A percentile compares a stretch with the other conserved stretches of the same genome.
Conservation (phyloP, 2,888 invertebrate genomes). For the Oxycera nigricornis region DNA sequence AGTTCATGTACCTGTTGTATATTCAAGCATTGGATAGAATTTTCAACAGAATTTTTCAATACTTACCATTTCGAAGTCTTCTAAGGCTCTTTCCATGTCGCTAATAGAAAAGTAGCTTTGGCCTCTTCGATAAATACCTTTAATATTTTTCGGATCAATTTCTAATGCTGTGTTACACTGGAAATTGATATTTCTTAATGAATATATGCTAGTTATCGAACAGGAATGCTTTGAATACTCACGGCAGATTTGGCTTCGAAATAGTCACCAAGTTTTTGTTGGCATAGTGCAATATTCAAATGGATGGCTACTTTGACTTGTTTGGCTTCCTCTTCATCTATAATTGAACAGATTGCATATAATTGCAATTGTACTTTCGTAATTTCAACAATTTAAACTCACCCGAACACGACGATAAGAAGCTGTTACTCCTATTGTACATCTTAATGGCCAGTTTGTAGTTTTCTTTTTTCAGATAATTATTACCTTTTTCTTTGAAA, state of each 20-base stretch:
- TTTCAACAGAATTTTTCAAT: background rate
- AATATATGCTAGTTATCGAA: background rate
- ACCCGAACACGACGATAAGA: conserved; percentile 53
- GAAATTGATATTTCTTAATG: background rate
- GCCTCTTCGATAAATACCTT: conserved; percentile 88
- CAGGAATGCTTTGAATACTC: conserved; percentile 25
- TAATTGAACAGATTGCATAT: conserved; percentile 46
- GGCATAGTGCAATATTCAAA: conserved; percentile 83
- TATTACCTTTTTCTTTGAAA: conserved; percentile 90
- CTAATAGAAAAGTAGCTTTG: conserved; percentile 78
- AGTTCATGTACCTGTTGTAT: conserved; percentile 67
- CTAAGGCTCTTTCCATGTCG: conserved; percentile 78
- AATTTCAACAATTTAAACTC: conserved; percentile 40
- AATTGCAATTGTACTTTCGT: conserved; percentile 2
- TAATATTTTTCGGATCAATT: conserved; percentile 78
- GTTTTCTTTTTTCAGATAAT: conserved; percentile 84
- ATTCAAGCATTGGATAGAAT: background rate
- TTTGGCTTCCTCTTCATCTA: conserved; percentile 62
- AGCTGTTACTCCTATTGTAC: conserved; percentile 75
- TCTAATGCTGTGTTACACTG: conserved; percentile 76
- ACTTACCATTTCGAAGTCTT: conserved; percentile 72
- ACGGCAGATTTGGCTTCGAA: conserved; percentile 75
- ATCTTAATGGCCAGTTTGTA: conserved; percentile 81
- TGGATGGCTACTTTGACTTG: conserved; percentile 73
- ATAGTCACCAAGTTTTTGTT: conserved; percentile 72